Conservation (phyloP, 1,140 invertebrate species). For the Babylonia areolata region DNA sequence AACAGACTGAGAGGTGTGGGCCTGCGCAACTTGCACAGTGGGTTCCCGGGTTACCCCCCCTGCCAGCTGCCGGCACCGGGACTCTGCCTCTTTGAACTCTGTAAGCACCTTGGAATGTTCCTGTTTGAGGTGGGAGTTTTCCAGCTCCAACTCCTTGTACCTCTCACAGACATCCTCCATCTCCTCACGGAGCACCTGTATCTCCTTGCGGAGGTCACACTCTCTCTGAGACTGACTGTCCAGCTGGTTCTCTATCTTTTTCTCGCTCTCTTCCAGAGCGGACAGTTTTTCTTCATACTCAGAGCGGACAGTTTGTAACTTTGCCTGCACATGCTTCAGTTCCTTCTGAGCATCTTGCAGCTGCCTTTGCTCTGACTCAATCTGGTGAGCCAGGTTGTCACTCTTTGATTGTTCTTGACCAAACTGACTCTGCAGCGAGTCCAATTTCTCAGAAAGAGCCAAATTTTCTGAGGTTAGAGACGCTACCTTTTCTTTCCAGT, state of each 20-base stretch:
- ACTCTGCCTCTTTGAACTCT: conserved; percentile 7
- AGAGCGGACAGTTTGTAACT: conserved; percentile 40
- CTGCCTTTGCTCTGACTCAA: conserved; percentile 32
- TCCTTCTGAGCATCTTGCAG: conserved; percentile 38
- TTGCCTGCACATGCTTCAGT: conserved; percentile 34
- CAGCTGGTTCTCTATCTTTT: conserved; percentile 31
- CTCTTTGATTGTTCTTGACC: conserved; percentile 10
- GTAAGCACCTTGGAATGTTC: conserved; percentile 21
- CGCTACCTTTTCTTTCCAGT: conserved; percentile 40
- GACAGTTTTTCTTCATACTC: conserved; percentile 51
- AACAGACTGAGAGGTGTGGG: neutral
- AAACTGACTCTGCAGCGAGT: conserved; percentile 19
- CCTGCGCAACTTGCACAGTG: conserved; percentile 4
- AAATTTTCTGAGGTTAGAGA: conserved; percentile 39
- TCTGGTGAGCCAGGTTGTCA: conserved; percentile 21
- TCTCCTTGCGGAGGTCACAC: conserved; percentile 26
- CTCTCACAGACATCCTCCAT: conserved; percentile 34
- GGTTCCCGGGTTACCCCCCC: conserved; percentile 14
- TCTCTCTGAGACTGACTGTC: conserved; percentile 26
- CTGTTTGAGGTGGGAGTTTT: conserved; percentile 29
- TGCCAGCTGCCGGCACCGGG: conserved; percentile 6
- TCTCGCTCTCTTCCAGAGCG: conserved; percentile 35
- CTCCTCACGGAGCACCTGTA: conserved; percentile 19
- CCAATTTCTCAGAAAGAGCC: neutral
- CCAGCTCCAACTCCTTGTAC: conserved; percentile 38